Percentiles rank a stretch among this genome's conserved stretches.
Evolutionary conservation across 53 echinoderm and acorn worm genomes (phyloP).

Genomic region (Luidia sarsii): DNA sequence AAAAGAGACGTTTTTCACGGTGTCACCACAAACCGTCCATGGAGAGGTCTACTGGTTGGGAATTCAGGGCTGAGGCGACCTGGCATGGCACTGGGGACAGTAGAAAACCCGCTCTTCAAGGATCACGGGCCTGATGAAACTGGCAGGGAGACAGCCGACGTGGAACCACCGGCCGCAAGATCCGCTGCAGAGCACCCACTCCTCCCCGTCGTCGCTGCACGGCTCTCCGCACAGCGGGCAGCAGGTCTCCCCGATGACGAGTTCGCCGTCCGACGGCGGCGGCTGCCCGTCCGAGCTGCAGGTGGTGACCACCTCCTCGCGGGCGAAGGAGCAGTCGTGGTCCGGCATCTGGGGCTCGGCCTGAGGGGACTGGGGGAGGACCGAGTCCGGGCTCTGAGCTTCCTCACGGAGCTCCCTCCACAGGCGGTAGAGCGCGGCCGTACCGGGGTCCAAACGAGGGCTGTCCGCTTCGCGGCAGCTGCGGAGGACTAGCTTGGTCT

Average conservation of each 20-base stretch:
- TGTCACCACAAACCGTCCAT: too few relatives aligned
- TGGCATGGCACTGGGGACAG: constrained; percentile 9
- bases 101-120: neutral
- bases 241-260: neutral
- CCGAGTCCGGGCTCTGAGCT: neutral
- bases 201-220: neutral
- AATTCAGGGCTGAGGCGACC: too few relatives aligned
- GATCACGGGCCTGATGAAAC: neutral
- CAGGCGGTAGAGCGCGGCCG: constrained; percentile 1
- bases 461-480: constrained; percentile 7
- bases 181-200: neutral
- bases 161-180: constrained; percentile 10
- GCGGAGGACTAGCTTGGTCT: constrained; percentile 26
- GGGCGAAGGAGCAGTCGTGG: neutral
- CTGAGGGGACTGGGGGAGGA: too few relatives aligned
- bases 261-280: neutral
- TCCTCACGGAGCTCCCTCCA: constrained; percentile 52
- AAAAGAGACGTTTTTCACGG: too few relatives aligned
- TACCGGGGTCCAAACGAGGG: neutral
- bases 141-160: constrained; percentile 15
- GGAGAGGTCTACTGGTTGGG: too few relatives aligned
- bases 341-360: neutral
- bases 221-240: constrained; percentile 5
- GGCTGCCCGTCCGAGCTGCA: too few relatives aligned
- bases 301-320: neutral